Evolutionary conservation across 2,888 invertebrate species (phyloP), one percentile per base, ranked within the genome.

Genomic region (Amphipyra berbera): DNA sequence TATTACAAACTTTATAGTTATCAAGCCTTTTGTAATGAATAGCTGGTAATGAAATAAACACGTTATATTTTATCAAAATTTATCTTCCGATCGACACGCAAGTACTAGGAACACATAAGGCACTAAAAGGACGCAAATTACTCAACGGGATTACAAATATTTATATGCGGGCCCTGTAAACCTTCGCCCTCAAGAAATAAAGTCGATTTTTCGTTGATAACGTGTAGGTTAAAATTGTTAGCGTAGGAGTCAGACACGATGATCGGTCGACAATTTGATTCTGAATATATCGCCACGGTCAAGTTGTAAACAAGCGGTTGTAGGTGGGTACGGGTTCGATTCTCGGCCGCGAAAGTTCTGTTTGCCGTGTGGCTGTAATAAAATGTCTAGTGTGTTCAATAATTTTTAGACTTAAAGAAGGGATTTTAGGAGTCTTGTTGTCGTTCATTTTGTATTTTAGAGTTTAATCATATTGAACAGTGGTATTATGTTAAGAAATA

Each of bases 221-320:
- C 8, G 5, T 42, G 27, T 50, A 12, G 46, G 14, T 61, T 61
- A 74, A 75, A 61, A 59, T 81, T 80, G 80, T 76, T 56, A 72
- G 90, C 90, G 94, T 93, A 88, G 92, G 92, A 85, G 92, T 87
- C 58, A 71, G 76, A 91, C 92, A 90, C 85, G 92, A 87, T 92
- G 92, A 92, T 90, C 88, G 87, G 84, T 88, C 86, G 90, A 92
- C 92, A 90, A 92, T 93, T 93, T 90, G 90, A 92, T 90, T 87
- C 85, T 82, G 81, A 93, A 93, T 91, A 91, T 93, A 93, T 93
- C 85, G 91, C 83, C 78, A 68, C 81, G 83, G 85, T 81, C 70
- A 72, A 78, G 88, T 82, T 91, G 91, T 92, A 91, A 93, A 93
- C 92, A 93, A 87, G 86, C 81, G 80, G 66, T 62, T 84, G 88